Percentiles rank a stretch among this genome's conserved stretches.
These are phyloP conservation scores for Drosophila tani DNA, from an alignment of 1,140 invertebrate species.

Conservation along the genomic window DNA sequence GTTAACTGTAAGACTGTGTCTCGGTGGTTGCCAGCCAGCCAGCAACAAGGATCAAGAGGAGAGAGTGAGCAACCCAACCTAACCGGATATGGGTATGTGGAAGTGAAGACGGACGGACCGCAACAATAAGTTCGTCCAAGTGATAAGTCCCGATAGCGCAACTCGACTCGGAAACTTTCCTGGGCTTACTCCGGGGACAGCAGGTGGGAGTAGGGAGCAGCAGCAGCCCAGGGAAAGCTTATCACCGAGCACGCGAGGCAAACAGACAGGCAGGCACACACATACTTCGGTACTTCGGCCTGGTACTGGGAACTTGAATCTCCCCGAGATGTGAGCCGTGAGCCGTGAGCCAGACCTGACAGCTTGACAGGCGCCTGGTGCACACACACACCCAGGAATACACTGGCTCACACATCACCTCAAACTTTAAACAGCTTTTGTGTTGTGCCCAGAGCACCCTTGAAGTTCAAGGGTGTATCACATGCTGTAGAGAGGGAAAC, in stretches of 20 bases:
- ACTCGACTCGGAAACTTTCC: constrained; percentile 55
- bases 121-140: constrained; percentile 67
- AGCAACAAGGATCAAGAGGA: constrained; percentile 37
- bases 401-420: constrained; percentile 26
- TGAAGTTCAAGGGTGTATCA: constrained; percentile 31
- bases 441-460: constrained; percentile 23
- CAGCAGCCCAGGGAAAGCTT: constrained; percentile 35
- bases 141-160: constrained; percentile 61
- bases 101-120: constrained; percentile 52
- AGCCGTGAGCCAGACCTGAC: constrained; percentile 64
- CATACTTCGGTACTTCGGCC: constrained; percentile 2
- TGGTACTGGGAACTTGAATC: constrained; percentile 1
- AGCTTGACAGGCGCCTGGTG: constrained; percentile 65
- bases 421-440: constrained; percentile 68
- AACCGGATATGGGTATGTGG: constrained; percentile 28
- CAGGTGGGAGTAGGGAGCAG: background rate
- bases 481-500: background rate
- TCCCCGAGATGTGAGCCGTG: constrained; percentile 28
- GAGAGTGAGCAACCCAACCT: background rate
- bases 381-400: background rate
- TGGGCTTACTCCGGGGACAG: constrained; percentile 5
- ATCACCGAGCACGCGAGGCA: constrained; percentile 62
- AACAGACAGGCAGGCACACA: constrained; percentile 46
- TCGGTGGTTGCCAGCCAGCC: constrained; percentile 79
- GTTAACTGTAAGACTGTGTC: constrained; percentile 86